Evolutionary conservation across 2,113 vertebrate genomes (phyloP).

Genomic region (Gallinago paraguaiae): DNA sequence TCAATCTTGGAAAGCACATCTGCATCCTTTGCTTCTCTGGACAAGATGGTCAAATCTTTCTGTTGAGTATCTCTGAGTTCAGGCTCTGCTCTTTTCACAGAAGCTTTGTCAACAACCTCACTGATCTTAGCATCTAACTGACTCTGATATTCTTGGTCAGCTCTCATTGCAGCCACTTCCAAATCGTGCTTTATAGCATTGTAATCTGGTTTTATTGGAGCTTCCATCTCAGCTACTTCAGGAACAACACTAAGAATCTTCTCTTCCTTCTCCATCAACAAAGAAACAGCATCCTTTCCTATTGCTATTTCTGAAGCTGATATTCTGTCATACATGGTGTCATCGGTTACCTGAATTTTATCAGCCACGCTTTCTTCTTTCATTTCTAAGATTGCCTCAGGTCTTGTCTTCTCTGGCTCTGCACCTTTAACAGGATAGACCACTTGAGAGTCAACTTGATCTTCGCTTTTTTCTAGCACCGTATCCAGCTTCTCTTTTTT

Average conservation of each 20-base stretch:
- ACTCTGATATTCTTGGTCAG: conserved; percentile 63
- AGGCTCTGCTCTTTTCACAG: conserved; percentile 17
- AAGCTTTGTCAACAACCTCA: conserved; percentile 41
- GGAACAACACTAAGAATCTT: conserved; percentile 67
- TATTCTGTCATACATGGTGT: conserved; percentile 10
- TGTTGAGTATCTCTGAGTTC: conserved; percentile 16
- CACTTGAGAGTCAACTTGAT: conserved; percentile 68
- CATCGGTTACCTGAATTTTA: neutral
- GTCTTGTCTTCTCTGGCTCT: conserved; percentile 41
- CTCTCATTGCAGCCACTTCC: conserved; percentile 68
- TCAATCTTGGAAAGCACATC: conserved; percentile 47
- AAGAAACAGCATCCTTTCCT: conserved; percentile 28
- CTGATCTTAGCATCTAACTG: conserved; percentile 55
- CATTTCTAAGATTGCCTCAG: conserved; percentile 12
- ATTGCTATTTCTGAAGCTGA: conserved; percentile 10
- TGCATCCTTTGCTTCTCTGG: conserved; percentile 47
- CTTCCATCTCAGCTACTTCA: conserved; percentile 70
- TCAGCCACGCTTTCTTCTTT: conserved; percentile 25
- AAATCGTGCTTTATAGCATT: conserved; percentile 68
- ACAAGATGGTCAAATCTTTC: conserved; percentile 29
- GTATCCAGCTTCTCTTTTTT: conserved; percentile 78
- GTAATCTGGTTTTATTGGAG: conserved; percentile 57
- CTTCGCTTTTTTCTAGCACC: conserved; percentile 77
- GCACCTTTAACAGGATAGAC: neutral
- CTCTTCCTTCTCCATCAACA: conserved; percentile 58